These are phyloP conservation scores for Dynastes maya DNA, from an alignment of 2,888 invertebrate species.

Conservation along the genomic window DNA sequence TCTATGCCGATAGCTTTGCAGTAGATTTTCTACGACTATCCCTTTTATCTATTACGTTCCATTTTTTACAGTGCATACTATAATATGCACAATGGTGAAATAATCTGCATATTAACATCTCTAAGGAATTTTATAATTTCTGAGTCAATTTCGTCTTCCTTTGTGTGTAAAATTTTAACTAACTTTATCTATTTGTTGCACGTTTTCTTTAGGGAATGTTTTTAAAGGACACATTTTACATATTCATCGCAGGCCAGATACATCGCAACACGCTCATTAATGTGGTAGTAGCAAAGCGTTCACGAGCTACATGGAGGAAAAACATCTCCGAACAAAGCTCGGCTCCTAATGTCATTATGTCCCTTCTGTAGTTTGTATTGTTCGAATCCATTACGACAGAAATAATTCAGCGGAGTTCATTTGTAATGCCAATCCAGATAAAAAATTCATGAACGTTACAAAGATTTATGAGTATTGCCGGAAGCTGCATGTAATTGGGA, in stretches of 20 bases:
- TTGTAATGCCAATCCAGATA: conserved; percentile 38
- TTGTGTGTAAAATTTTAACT: neutral
- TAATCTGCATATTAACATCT: neutral
- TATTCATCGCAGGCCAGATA: neutral
- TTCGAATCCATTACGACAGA: conserved; percentile 39
- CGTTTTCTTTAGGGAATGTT: neutral
- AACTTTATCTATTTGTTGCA: neutral
- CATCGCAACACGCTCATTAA: neutral
- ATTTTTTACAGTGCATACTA: neutral
- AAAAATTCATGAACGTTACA: conserved; percentile 38
- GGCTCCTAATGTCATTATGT: conserved; percentile 31
- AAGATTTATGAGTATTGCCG: conserved; percentile 36
- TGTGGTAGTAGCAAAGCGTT: neutral
- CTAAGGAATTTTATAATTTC: neutral
- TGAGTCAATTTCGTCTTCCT: neutral
- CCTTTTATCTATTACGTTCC: neutral
- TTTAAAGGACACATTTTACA: neutral
- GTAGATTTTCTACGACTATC: neutral
- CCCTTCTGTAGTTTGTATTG: conserved; percentile 26
- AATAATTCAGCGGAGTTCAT: conserved; percentile 43
- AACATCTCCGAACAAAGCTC: conserved; percentile 16
- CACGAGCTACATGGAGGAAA: conserved; percentile 7
- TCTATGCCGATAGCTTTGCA: neutral
- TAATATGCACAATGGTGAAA: neutral
- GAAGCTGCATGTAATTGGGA: conserved; percentile 15